These are phyloP conservation scores for Okamejei kenojei DNA, from an alignment of 2,797 vertebrate species.

Conservation along the genomic window DNA sequence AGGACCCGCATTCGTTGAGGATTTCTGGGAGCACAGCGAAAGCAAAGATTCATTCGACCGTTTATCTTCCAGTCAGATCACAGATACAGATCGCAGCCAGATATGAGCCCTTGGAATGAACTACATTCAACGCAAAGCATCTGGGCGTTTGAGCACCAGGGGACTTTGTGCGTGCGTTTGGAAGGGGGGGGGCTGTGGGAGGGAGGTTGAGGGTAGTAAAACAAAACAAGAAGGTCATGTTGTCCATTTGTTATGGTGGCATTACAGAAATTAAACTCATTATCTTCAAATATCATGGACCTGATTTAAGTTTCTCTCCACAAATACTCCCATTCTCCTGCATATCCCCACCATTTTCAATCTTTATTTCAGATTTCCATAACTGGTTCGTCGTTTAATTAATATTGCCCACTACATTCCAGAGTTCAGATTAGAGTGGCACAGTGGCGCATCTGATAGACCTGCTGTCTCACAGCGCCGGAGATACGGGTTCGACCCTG, in stretches of 20 bases:
- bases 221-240: not conserved
- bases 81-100: not conserved
- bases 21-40: not conserved
- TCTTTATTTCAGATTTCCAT: too few relatives aligned
- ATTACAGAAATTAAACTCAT: not conserved
- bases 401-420: not conserved
- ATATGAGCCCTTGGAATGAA: not conserved
- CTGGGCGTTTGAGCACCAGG: not conserved
- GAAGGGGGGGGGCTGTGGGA: too few relatives aligned
- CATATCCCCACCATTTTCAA: too few relatives aligned
- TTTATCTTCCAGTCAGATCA: not conserved
- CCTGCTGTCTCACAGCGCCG: too few relatives aligned
- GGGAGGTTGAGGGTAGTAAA: too few relatives aligned
- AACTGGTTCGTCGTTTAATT: not conserved
- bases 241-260: not conserved
- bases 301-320: too few relatives aligned
- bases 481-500: too few relatives aligned
- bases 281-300: not conserved
- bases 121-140: not conserved
- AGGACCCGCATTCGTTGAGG: not conserved
- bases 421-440: not conserved
- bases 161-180: too few relatives aligned
- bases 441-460: too few relatives aligned
- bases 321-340: too few relatives aligned
- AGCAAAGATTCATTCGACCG: not conserved